Conservation (phyloP, 2,797 vertebrate species). For the Sitta carolinensis region DNA sequence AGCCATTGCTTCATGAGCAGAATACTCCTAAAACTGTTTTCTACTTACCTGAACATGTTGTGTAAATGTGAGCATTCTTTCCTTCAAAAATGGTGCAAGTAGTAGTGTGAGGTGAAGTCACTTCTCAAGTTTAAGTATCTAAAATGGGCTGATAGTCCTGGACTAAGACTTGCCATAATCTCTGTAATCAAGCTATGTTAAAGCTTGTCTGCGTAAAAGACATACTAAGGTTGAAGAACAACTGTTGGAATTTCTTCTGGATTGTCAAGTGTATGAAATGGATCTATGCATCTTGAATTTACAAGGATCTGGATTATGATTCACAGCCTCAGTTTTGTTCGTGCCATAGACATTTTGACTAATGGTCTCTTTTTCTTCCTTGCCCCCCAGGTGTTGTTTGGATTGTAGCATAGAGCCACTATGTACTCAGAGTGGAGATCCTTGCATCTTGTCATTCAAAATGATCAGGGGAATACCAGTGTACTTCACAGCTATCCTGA, state of each 20-base stretch:
- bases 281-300: background rate
- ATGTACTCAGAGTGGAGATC: constrained; percentile 99
- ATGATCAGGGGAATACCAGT: constrained; percentile 93
- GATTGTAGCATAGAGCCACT: constrained; percentile 74
- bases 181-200: background rate
- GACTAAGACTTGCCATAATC: background rate
- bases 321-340: background rate
- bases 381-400: constrained; percentile 61
- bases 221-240: background rate
- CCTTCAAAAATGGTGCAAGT: background rate
- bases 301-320: background rate
- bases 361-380: constrained; percentile 28
- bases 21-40: background rate
- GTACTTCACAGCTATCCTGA: constrained; percentile 93
- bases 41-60: background rate
- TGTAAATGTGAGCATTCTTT: background rate
- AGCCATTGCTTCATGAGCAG: background rate
- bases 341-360: background rate
- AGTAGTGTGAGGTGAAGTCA: background rate
- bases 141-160: background rate
- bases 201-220: background rate
- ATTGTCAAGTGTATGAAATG: background rate
- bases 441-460: constrained; percentile 92
- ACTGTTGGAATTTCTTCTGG: background rate
- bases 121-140: background rate